A percentile compares a stretch with the other conserved stretches of the same genome.
Evolutionary conservation across 2,888 invertebrate species (phyloP).

Genomic region (Cremastinae sp.): DNA sequence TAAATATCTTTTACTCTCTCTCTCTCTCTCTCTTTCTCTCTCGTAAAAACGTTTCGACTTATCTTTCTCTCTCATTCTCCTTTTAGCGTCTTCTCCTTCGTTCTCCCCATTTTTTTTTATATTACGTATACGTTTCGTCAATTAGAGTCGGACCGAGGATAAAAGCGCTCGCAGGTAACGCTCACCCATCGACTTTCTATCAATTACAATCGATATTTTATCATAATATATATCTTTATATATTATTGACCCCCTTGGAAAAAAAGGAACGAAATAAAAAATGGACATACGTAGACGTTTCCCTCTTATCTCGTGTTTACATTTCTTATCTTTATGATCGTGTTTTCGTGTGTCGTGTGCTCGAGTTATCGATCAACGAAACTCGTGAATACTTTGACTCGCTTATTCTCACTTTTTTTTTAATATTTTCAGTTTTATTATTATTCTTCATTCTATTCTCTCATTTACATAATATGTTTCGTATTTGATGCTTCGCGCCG

Average conservation of each 20-base stretch:
- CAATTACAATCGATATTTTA: slow-evolving; percentile 44
- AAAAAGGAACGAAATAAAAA: slow-evolving; percentile 28
- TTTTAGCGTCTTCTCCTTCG: slow-evolving; percentile 25
- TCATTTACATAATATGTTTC: slow-evolving; percentile 47
- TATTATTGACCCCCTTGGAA: slow-evolving; percentile 17
- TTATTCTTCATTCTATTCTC: slow-evolving; percentile 34
- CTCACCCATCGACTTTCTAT: slow-evolving; percentile 46
- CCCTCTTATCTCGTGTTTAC: slow-evolving; percentile 22
- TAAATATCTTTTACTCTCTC: slow-evolving; percentile 23
- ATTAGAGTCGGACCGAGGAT: slow-evolving; percentile 58
- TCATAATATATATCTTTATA: slow-evolving; percentile 13
- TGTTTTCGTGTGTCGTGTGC: slow-evolving; percentile 10
- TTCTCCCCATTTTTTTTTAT: slow-evolving; percentile 34
- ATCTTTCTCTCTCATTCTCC: slow-evolving; percentile 3
- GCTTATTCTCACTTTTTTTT: neutral
- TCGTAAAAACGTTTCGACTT: slow-evolving; percentile 31
- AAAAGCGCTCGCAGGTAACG: slow-evolving; percentile 34
- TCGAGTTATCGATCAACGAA: slow-evolving; percentile 46
- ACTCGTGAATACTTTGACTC: slow-evolving; percentile 32
- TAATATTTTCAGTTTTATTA: slow-evolving; percentile 5
- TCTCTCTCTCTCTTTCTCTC: slow-evolving; percentile 33
- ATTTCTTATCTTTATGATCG: slow-evolving; percentile 9
- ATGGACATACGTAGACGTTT: slow-evolving; percentile 39
- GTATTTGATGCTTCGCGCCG: slow-evolving; percentile 36
- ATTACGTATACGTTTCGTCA: slow-evolving; percentile 59